A percentile compares a stretch with the other conserved stretches of the same genome.
phyloP scores from a whole-genome alignment of 30 jellyfish, hydroid and myxozoan species.

The Chironex yamaguchii region DNA sequence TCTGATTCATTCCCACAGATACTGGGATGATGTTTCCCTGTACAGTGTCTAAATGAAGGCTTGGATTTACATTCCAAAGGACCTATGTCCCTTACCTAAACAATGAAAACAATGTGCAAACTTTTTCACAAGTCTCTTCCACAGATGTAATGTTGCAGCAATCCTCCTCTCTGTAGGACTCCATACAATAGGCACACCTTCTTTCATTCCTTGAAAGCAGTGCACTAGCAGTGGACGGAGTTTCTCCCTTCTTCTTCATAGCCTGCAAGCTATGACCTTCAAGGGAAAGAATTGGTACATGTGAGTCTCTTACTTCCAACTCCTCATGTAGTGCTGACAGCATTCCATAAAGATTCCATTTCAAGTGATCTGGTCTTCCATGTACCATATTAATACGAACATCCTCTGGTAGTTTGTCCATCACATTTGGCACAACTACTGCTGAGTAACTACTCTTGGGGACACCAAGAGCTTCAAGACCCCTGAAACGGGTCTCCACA shows the following conservation, averaged over 20 bases:
- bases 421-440: slow-evolving; percentile 6
- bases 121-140: slow-evolving; percentile 16
- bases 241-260: too few species aligned
- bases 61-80: background rate
- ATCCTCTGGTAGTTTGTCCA: slow-evolving; percentile 20
- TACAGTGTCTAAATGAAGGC: slow-evolving; percentile 1
- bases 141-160: background rate
- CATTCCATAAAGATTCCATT: slow-evolving; percentile 39
- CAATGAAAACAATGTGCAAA: slow-evolving; percentile 16
- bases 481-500: slow-evolving; percentile 27
- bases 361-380: slow-evolving; percentile 10
- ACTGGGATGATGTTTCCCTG: slow-evolving; percentile 51
- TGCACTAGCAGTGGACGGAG: slow-evolving; percentile 66
- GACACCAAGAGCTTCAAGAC: slow-evolving; percentile 31
- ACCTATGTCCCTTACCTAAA: slow-evolving; percentile 17
- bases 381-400: slow-evolving; percentile 9
- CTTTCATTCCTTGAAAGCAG: slow-evolving; percentile 10
- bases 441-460: background rate
- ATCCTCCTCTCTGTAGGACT: background rate
- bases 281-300: too few species aligned
- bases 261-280: too few species aligned
- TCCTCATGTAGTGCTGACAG: slow-evolving; percentile 35
- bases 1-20: slow-evolving; percentile 35
- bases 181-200: slow-evolving; percentile 24
- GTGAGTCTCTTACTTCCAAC: slow-evolving; percentile 8